These are phyloP conservation scores for Ophioninae sp. DNA, from an alignment of 2,888 invertebrate genomes.

Conservation along the genomic window DNA sequence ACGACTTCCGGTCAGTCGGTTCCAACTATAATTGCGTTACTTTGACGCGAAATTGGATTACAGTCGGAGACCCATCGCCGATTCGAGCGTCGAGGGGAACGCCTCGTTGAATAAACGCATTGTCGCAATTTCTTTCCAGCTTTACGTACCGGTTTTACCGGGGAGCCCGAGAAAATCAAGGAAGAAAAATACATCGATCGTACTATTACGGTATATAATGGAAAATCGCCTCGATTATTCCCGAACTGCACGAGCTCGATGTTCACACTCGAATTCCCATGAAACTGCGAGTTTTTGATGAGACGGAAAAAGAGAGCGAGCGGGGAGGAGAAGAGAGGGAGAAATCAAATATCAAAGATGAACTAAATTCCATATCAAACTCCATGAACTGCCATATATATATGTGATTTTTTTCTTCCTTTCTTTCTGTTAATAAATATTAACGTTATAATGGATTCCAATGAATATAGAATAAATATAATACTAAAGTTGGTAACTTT, in stretches of 20 bases:
- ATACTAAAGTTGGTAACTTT: too few species aligned
- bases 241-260: slow-evolving; percentile 41
- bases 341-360: not conserved
- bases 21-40: slow-evolving; percentile 74
- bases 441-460: too few species aligned
- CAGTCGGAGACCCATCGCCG: slow-evolving; percentile 72
- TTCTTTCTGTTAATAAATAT: too few species aligned
- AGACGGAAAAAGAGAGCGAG: slow-evolving; percentile 10
- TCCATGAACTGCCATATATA: too few species aligned
- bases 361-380: too few species aligned
- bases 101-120: slow-evolving; percentile 19
- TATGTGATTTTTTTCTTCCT: too few species aligned
- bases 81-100: slow-evolving; percentile 67
- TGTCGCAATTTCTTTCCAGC: slow-evolving; percentile 48
- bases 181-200: not conserved
- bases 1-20: slow-evolving; percentile 76
- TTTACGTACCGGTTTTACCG: slow-evolving; percentile 29
- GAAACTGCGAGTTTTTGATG: slow-evolving; percentile 24
- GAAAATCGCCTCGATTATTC: slow-evolving; percentile 42
- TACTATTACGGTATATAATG: slow-evolving; percentile 12
- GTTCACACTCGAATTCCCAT: slow-evolving; percentile 55
- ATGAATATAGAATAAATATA: too few species aligned
- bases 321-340: slow-evolving; percentile 10
- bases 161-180: not conserved
- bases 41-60: slow-evolving; percentile 76